phyloP scores from a whole-genome alignment of 2,888 invertebrate species.

The Archips crataeganus region DNA sequence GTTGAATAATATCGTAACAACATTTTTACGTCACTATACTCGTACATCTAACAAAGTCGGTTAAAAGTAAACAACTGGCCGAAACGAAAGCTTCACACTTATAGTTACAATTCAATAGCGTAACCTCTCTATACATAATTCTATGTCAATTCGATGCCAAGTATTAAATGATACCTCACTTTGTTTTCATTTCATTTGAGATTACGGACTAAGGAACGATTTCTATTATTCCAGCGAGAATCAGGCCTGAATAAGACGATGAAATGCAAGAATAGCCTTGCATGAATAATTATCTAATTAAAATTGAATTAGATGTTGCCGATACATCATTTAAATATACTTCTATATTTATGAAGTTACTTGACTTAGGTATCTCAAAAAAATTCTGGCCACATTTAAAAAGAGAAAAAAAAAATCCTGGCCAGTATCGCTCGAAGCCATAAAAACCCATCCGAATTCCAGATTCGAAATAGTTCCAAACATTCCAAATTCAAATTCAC shows the following conservation, averaged over 20 bases:
- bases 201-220: slow-evolving; percentile 29
- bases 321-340: neutral
- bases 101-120: neutral
- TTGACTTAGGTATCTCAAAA: neutral
- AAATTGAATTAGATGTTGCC: neutral
- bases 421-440: slow-evolving; percentile 31
- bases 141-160: neutral
- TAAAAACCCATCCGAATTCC: slow-evolving; percentile 47
- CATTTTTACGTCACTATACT: neutral
- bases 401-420: slow-evolving; percentile 23
- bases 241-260: neutral
- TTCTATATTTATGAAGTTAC: neutral
- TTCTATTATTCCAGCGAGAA: slow-evolving; percentile 26
- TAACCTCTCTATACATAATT: neutral
- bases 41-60: neutral
- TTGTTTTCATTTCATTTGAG: slow-evolving; percentile 38
- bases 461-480: slow-evolving; percentile 58
- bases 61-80: neutral
- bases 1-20: neutral
- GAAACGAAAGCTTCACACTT: neutral
- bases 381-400: slow-evolving; percentile 8
- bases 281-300: neutral
- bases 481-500: slow-evolving; percentile 61
- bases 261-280: neutral
- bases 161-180: slow-evolving; percentile 5